These are phyloP conservation scores for Stercorarius parasiticus DNA, from an alignment of 2,113 vertebrate genomes.

Conservation along the genomic window DNA sequence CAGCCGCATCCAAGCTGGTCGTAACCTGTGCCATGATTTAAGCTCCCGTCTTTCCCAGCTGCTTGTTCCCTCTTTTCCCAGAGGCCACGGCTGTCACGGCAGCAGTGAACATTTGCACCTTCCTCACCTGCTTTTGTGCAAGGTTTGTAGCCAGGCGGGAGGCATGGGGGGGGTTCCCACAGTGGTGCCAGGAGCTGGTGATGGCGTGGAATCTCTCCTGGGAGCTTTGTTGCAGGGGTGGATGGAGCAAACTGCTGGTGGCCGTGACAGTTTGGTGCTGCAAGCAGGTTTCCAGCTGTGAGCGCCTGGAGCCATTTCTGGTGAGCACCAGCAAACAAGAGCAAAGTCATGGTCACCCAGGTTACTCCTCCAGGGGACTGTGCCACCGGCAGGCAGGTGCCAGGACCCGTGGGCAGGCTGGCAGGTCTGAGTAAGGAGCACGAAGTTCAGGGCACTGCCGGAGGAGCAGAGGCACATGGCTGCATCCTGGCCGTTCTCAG, in stretches of 20 bases:
- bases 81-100: not conserved
- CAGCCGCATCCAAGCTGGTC: not conserved
- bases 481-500: accelerated
- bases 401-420: not conserved
- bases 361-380: not conserved
- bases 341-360: not conserved
- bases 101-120: not conserved
- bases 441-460: not conserved
- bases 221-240: not conserved
- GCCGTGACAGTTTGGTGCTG: accelerated
- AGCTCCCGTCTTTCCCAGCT: accelerated
- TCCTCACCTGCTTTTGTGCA: not conserved
- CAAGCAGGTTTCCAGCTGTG: accelerated
- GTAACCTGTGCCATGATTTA: not conserved
- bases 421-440: not conserved
- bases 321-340: not conserved
- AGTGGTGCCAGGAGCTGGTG: accelerated
- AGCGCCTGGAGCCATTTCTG: not conserved
- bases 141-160: not conserved
- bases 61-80: not conserved
- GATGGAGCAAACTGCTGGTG: not conserved
- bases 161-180: not conserved
- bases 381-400: not conserved
- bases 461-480: not conserved
- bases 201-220: not conserved